Conservation (phyloP, 2,888 invertebrate species). For the Scaptodrosophila latifasciaeformis region DNA sequence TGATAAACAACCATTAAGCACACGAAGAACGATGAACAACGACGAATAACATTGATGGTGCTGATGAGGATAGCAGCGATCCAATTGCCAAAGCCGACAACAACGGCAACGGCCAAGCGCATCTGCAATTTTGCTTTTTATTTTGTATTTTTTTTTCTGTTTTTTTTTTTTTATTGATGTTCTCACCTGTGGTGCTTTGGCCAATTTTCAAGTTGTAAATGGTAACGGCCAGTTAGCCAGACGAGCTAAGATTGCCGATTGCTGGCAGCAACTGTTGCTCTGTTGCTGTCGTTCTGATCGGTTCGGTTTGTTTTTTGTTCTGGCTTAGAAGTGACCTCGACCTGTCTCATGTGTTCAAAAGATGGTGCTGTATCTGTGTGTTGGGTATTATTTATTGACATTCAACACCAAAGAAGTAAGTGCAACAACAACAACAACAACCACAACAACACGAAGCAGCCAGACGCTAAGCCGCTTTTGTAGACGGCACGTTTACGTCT, state of each 20-base stretch:
- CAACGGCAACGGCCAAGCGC: slow-evolving; percentile 19
- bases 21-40: too few species aligned
- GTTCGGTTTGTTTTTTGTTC: background rate
- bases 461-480: slow-evolving; percentile 5
- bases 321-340: slow-evolving; percentile 57
- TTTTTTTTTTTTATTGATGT: slow-evolving; percentile 12
- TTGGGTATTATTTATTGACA: slow-evolving; percentile 71
- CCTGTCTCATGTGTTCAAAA: slow-evolving; percentile 61
- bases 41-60: background rate
- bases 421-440: slow-evolving; percentile 15
- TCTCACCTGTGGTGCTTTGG: slow-evolving; percentile 58
- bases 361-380: slow-evolving; percentile 13
- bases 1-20: slow-evolving; percentile 41
- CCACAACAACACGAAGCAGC: slow-evolving; percentile 2
- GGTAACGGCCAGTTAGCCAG: slow-evolving; percentile 18
- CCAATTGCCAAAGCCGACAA: background rate
- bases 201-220: slow-evolving; percentile 18
- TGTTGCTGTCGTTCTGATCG: slow-evolving; percentile 1
- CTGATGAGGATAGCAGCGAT: background rate
- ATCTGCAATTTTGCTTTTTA: background rate
- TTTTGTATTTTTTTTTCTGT: background rate
- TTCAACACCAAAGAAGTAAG: too few species aligned
- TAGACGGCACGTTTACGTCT: slow-evolving; percentile 51
- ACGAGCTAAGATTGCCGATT: background rate
- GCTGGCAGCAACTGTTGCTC: background rate